Conservation (phyloP, 2,113 vertebrate genomes). For the Pongo abelii region DNA sequence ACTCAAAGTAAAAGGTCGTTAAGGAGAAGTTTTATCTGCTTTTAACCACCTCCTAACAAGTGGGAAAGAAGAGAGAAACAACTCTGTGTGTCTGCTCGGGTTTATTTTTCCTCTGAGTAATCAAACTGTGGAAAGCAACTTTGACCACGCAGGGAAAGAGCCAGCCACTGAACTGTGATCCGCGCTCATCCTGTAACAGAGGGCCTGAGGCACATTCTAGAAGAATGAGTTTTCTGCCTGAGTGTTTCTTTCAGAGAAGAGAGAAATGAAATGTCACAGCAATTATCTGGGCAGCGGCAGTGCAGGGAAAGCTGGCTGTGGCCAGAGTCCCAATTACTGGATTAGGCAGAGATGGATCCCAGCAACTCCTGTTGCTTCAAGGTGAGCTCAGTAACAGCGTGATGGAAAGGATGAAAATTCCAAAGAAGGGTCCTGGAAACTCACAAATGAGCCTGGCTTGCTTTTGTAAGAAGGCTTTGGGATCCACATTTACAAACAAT, state of each 20-base stretch:
- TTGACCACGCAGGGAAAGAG: neutral
- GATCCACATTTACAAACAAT: neutral
- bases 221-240: conserved; percentile 70
- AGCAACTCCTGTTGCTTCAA: accelerated
- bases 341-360: conserved; percentile 1
- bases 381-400: neutral
- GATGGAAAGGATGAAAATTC: accelerated
- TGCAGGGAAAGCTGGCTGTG: conserved; percentile 47
- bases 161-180: neutral
- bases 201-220: neutral
- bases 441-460: neutral
- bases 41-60: conserved; percentile 56
- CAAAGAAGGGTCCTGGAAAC: neutral
- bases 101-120: conserved; percentile 54
- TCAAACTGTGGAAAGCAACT: neutral
- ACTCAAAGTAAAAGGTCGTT: conserved; percentile 19
- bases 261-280: conserved; percentile 81
- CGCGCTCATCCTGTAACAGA: neutral
- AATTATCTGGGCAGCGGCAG: conserved; percentile 71
- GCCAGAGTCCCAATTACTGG: conserved; percentile 66
- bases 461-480: too few relatives aligned
- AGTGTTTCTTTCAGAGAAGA: conserved; percentile 27
- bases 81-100: accelerated
- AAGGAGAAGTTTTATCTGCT: conserved; percentile 5
- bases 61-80: neutral